Evolutionary conservation across 2,113 vertebrate species (phyloP).

Genomic region (Halcyon senegalensis): DNA sequence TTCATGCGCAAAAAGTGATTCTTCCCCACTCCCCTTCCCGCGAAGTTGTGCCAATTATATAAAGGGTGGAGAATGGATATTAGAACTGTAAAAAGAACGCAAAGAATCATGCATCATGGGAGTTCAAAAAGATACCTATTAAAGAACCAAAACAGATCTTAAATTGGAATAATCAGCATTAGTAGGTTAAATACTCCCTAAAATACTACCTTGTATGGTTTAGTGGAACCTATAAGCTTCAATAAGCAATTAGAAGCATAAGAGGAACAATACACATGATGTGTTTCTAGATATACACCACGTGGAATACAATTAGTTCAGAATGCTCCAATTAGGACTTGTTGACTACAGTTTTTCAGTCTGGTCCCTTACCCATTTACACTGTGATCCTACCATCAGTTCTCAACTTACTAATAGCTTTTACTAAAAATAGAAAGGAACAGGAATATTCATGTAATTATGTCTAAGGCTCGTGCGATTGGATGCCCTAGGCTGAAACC

Average conservation of each 20-base stretch:
- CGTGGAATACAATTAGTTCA: background rate
- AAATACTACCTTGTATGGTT: background rate
- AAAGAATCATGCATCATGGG: background rate
- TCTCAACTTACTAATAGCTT: background rate
- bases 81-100: background rate
- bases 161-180: background rate
- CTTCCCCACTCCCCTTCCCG: background rate
- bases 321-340: background rate
- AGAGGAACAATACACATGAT: background rate
- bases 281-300: background rate
- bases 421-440: background rate
- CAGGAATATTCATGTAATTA: background rate
- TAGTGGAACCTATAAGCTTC: background rate
- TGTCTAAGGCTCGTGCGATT: accelerated
- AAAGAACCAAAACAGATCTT: background rate
- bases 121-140: background rate
- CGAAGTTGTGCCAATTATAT: background rate
- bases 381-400: background rate
- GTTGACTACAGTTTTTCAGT: background rate
- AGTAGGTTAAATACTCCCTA: background rate
- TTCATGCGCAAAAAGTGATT: background rate
- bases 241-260: background rate
- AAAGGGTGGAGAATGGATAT: background rate
- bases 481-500: background rate
- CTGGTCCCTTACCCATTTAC: background rate